Percentiles rank a stretch among this genome's conserved stretches.
phyloP scores from a whole-genome alignment of 2,888 invertebrate species.

The Cantharis flavilabris region DNA sequence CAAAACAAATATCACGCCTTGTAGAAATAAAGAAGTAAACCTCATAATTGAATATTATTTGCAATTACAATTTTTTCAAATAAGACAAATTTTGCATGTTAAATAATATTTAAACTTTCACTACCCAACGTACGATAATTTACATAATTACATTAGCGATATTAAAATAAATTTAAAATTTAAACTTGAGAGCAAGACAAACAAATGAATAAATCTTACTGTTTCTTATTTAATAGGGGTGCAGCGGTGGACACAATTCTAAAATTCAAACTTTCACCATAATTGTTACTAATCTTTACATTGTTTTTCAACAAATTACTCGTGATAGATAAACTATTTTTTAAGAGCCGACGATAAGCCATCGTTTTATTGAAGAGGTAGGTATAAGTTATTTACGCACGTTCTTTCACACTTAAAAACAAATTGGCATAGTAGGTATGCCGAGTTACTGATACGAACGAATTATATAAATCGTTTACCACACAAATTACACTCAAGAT shows the following conservation, averaged over 20 bases:
- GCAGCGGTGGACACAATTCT: conserved; percentile 22
- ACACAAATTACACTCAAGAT: neutral
- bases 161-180: neutral
- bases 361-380: neutral
- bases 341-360: conserved; percentile 19
- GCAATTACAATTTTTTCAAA: neutral
- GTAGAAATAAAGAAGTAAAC: neutral
- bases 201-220: conserved; percentile 39
- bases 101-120: neutral
- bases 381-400: neutral
- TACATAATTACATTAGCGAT: neutral
- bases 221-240: conserved; percentile 47
- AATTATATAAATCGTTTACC: neutral
- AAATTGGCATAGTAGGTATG: neutral
- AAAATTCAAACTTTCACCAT: neutral
- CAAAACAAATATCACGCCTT: neutral
- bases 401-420: neutral
- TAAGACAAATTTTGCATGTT: neutral
- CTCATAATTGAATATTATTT: neutral
- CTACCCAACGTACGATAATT: neutral
- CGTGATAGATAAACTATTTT: conserved; percentile 8
- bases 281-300: neutral
- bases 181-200: neutral
- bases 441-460: neutral
- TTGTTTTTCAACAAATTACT: neutral